phyloP scores from a whole-genome alignment of 2,888 invertebrate genomes.

The Drosophila histrio region DNA sequence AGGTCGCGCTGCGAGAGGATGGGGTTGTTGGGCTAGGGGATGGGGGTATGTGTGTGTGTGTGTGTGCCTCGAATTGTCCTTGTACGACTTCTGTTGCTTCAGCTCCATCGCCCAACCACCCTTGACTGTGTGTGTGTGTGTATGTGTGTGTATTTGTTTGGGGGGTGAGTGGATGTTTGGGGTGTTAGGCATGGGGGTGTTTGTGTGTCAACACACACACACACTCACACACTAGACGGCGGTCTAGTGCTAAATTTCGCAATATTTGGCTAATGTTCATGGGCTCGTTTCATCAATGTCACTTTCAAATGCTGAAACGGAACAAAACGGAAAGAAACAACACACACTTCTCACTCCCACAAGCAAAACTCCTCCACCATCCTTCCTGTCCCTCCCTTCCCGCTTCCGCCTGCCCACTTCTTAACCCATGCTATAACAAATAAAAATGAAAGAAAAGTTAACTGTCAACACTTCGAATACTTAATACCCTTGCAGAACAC shows the following conservation, averaged over 20 bases:
- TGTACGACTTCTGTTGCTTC: conserved; percentile 72
- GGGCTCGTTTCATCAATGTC: conserved; percentile 71
- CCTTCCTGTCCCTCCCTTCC: not conserved
- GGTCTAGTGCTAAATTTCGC: conserved; percentile 57
- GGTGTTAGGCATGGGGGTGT: not conserved
- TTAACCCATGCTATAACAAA: not conserved
- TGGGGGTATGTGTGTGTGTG: not conserved
- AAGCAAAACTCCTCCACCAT: not conserved
- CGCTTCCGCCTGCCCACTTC: not conserved
- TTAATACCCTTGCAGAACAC: not conserved
- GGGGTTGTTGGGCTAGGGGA: not conserved
- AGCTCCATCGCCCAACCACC: conserved; percentile 13
- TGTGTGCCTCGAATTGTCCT: conserved; percentile 46
- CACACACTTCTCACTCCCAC: not conserved
- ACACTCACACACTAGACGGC: conserved; percentile 38
- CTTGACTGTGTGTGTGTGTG: not conserved
- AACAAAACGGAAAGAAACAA: not conserved
- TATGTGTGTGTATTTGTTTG: not conserved
- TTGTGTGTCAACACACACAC: too few relatives aligned
- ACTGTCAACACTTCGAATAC: not conserved
- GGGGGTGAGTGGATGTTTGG: not conserved
- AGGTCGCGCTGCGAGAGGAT: not conserved
- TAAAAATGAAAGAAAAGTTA: not conserved
- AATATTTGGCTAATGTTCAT: conserved; percentile 72
- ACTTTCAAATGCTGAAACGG: conserved; percentile 21